These are phyloP conservation scores for Gasteruption jaculator DNA, from an alignment of 2,888 invertebrate genomes.

Conservation along the genomic window DNA sequence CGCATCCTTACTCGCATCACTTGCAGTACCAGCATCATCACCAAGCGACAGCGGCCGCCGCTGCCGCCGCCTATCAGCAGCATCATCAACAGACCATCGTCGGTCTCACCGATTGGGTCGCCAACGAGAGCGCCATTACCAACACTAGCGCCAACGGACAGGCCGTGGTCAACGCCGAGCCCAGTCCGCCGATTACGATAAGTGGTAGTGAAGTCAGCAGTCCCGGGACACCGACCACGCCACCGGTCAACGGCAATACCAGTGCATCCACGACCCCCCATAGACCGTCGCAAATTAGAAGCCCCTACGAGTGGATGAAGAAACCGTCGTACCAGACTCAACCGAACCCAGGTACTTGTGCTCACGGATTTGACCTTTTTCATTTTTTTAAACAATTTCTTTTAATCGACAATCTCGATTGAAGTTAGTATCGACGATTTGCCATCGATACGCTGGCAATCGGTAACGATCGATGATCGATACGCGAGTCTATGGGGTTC, in stretches of 20 bases:
- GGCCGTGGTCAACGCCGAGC: conserved; percentile 39
- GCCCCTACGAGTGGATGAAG: conserved; percentile 91
- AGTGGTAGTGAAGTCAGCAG: conserved; percentile 62
- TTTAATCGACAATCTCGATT: no score
- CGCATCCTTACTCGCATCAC: conserved; percentile 44
- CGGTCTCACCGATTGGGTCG: conserved; percentile 33
- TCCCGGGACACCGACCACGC: conserved; percentile 52
- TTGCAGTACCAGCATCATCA: conserved; percentile 51
- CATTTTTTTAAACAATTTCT: no score
- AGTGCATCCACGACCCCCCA: conserved; percentile 50
- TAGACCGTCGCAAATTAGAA: conserved; percentile 69
- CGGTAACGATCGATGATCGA: no score
- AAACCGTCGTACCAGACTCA: conserved; percentile 81
- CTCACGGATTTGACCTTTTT: not conserved
- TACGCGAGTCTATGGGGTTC: no score
- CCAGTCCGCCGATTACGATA: conserved; percentile 60
- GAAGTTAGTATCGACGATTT: no score
- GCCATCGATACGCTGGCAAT: no score
- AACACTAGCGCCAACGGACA: conserved; percentile 25
- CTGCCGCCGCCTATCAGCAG: no score
- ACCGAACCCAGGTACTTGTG: conserved; percentile 80
- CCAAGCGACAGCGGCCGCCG: no score
- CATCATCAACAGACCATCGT: conserved; percentile 23
- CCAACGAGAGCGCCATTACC: conserved; percentile 30
- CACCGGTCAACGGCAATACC: conserved; percentile 44